These are phyloP conservation scores for Pomacea canaliculata DNA, from an alignment of 2,888 invertebrate species.

Conservation along the genomic window DNA sequence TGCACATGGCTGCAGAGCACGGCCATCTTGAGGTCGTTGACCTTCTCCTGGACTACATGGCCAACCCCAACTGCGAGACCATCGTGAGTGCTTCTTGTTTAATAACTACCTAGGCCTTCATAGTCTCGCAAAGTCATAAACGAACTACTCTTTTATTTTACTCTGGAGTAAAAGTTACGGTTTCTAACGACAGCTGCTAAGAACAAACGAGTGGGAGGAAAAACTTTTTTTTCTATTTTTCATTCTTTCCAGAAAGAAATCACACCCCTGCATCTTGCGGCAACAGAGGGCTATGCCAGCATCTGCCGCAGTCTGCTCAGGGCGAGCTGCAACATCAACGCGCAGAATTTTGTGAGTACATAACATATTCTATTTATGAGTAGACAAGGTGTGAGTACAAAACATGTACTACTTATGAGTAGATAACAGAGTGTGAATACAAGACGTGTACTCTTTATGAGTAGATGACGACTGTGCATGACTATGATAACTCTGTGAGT, in stretches of 20 bases:
- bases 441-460: too few species aligned
- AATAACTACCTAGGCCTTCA: neutral
- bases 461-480: too few species aligned
- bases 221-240: neutral
- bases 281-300: conserved; percentile 60
- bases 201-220: too few species aligned
- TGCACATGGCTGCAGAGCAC: conserved; percentile 78
- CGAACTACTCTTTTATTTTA: too few species aligned
- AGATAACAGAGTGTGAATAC: too few species aligned
- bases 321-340: conserved; percentile 63
- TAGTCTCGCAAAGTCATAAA: too few species aligned
- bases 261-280: conserved; percentile 66
- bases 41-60: conserved; percentile 69
- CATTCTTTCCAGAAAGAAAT: conserved; percentile 64
- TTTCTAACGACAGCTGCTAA: too few species aligned
- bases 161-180: too few species aligned
- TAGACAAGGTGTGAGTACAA: too few species aligned
- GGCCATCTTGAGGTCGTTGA: conserved; percentile 56
- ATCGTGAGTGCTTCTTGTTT: conserved; percentile 52
- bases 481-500: too few species aligned
- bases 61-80: conserved; percentile 64
- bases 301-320: conserved; percentile 61
- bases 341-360: conserved; percentile 65
- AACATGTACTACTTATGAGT: too few species aligned
- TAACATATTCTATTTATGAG: neutral